phyloP scores from a whole-genome alignment of 2,797 vertebrate genomes.

The Bovichtus diacanthus region DNA sequence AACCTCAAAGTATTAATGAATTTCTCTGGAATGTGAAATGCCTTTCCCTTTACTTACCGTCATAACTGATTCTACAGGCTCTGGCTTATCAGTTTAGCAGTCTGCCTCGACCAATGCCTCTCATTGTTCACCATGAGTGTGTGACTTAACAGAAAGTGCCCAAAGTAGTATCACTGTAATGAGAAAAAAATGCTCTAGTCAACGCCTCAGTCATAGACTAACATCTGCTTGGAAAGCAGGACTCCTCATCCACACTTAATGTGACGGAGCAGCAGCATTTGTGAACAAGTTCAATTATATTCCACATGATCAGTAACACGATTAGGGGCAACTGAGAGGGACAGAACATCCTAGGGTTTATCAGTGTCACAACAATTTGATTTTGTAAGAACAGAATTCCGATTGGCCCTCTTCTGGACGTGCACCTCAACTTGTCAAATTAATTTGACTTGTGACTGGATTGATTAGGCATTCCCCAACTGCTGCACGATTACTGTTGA shows the following conservation, averaged over 20 bases:
- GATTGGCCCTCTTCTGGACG: not conserved
- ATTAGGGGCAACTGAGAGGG: not conserved
- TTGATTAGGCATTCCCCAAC: not conserved
- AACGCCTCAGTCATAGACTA: not conserved
- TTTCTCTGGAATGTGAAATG: conserved; percentile 46
- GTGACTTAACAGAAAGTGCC: conserved; percentile 15
- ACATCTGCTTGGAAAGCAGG: not conserved
- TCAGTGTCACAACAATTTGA: not conserved
- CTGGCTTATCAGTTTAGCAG: not conserved
- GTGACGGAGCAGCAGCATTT: conserved; percentile 26
- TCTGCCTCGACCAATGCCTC: not conserved
- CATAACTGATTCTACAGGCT: not conserved
- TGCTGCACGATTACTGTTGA: not conserved
- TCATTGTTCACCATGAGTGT: not conserved
- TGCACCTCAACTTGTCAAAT: not conserved
- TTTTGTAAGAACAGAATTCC: not conserved
- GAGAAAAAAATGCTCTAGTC: conserved; percentile 22
- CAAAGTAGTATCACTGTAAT: conserved; percentile 17
- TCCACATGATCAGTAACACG: not conserved
- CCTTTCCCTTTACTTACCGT: not conserved
- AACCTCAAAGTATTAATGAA: conserved; percentile 34
- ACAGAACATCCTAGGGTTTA: not conserved
- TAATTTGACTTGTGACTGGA: not conserved
- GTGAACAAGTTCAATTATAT: not conserved
- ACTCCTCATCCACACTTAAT: conserved; percentile 8